These are phyloP conservation scores for Pollimyrus isidori DNA, from an alignment of 2,113 vertebrate genomes.

Conservation along the genomic window DNA sequence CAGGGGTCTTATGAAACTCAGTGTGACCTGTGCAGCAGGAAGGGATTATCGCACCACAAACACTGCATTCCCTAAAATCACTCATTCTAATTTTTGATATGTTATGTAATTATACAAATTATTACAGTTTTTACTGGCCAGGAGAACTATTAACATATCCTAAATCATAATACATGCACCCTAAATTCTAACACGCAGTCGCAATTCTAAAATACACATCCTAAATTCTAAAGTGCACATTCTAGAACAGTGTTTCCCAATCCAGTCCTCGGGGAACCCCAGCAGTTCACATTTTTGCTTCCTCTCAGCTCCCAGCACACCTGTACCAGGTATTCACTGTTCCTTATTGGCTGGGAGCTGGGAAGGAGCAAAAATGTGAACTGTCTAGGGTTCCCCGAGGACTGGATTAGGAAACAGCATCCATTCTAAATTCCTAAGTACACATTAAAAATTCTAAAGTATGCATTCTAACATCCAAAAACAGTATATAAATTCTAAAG, in stretches of 20 bases:
- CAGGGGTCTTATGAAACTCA: not conserved
- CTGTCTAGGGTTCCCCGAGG: too few relatives aligned
- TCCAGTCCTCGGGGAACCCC: too few relatives aligned
- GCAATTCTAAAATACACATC: not conserved
- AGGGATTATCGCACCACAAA: not conserved
- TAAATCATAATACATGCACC: not conserved
- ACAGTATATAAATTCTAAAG: not conserved
- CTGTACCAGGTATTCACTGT: too few relatives aligned
- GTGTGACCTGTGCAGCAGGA: not conserved
- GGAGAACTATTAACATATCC: not conserved
- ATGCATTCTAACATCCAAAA: not conserved
- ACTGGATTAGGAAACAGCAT: too few relatives aligned
- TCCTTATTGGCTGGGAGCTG: too few relatives aligned
- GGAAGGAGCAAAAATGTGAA: too few relatives aligned
- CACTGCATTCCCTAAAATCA: not conserved
- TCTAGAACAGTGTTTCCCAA: too few relatives aligned
- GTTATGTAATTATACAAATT: not conserved
- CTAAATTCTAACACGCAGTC: not conserved
- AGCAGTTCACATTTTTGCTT: too few relatives aligned
- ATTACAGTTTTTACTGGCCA: not conserved
- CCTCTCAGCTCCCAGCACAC: too few relatives aligned
- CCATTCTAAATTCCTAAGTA: too few relatives aligned
- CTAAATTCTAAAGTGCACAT: not conserved
- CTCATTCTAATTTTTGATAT: not conserved
- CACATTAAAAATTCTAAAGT: too few relatives aligned